Conservation (phyloP, 2,888 invertebrate genomes). For the Adelognathus sp. region DNA sequence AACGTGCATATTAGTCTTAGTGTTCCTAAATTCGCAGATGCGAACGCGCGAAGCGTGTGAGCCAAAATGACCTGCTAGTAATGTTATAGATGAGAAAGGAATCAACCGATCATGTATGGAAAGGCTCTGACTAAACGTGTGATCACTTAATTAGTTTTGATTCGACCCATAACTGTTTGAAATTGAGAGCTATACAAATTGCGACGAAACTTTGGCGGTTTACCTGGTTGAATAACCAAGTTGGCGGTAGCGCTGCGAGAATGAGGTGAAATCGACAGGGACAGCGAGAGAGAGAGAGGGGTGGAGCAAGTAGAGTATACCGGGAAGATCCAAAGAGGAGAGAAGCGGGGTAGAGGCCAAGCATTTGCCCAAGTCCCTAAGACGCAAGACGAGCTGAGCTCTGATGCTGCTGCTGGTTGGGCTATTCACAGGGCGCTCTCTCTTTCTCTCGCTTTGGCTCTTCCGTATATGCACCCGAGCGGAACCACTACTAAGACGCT, state of each 20-base stretch:
- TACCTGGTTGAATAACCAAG: constrained; percentile 7
- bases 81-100: too few relatives aligned
- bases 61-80: too few relatives aligned
- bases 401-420: constrained; percentile 50
- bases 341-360: constrained; percentile 23
- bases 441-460: constrained; percentile 16
- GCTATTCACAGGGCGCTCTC: constrained; percentile 28
- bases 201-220: background rate
- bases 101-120: too few relatives aligned
- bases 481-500: constrained; percentile 69
- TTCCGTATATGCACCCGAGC: constrained; percentile 25
- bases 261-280: background rate
- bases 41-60: too few relatives aligned
- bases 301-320: constrained; percentile 29
- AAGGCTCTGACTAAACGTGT: too few relatives aligned
- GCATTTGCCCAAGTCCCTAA: constrained; percentile 67
- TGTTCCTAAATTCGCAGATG: too few relatives aligned
- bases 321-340: constrained; percentile 3
- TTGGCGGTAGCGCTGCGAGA: background rate
- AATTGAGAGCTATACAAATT: background rate
- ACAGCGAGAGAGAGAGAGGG: constrained; percentile 4
- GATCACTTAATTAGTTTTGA: constrained; percentile 8
- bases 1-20: too few relatives aligned
- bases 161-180: background rate
- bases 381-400: constrained; percentile 63